phyloP scores from a whole-genome alignment of 35 echinoderm and acorn worm genomes.

The Amphiura filiformis region DNA sequence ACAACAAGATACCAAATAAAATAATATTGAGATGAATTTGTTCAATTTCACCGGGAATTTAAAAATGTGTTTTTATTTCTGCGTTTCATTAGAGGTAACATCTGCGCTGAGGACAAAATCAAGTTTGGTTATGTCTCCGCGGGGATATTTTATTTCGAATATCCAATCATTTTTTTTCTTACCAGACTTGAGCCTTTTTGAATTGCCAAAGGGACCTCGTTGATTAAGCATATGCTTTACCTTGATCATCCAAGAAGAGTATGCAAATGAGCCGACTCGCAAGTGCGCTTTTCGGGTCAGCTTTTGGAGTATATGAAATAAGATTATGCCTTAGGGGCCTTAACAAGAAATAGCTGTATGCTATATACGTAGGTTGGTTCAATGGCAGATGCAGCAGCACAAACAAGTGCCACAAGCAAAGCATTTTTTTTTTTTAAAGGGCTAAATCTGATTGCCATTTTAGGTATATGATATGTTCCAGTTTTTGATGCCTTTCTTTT shows the following conservation, averaged over 20 bases:
- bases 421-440: too few species aligned
- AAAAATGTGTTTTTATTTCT: not conserved
- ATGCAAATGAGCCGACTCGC: not conserved
- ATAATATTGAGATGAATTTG: not conserved
- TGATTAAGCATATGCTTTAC: slow-evolving; percentile 7
- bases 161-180: not conserved
- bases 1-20: not conserved
- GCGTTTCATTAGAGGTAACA: not conserved
- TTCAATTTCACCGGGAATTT: not conserved
- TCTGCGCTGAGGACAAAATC: not conserved
- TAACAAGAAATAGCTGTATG: too few species aligned
- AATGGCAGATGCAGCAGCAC: too few species aligned
- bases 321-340: not conserved
- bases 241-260: not conserved
- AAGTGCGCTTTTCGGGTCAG: not conserved
- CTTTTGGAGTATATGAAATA: slow-evolving; percentile 2
- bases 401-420: too few species aligned
- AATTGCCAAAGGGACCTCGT: not conserved
- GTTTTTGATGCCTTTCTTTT: too few species aligned
- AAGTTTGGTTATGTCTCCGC: not conserved
- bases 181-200: not conserved
- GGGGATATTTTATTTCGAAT: not conserved
- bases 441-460: too few species aligned
- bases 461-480: too few species aligned
- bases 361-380: too few species aligned